Percentiles rank a stretch among this genome's conserved stretches.
Conservation (phyloP, 2,888 invertebrate genomes). For the Biston stratarius region DNA sequence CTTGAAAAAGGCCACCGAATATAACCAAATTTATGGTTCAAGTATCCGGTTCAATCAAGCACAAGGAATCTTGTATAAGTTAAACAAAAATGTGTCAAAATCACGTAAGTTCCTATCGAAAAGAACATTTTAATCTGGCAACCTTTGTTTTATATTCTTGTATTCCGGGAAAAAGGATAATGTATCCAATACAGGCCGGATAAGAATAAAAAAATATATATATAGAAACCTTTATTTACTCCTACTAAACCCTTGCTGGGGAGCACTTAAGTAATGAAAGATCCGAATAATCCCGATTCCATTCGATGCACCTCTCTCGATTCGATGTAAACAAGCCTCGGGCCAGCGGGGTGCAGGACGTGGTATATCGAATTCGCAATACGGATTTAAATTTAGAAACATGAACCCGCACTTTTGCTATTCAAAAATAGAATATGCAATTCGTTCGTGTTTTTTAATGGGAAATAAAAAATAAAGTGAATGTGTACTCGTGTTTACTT, state of each 20-base stretch:
- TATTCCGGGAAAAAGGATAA: too few species aligned
- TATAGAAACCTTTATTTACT: conserved; percentile 6
- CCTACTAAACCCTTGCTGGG: not conserved
- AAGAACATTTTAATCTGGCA: not conserved
- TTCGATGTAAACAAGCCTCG: conserved; percentile 45
- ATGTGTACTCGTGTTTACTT: too few species aligned
- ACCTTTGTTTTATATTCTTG: not conserved
- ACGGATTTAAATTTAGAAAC: conserved; percentile 70
- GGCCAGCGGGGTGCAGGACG: conserved; percentile 35
- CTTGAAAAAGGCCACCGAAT: too few species aligned
- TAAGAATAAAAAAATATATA: too few species aligned
- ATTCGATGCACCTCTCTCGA: conserved; percentile 35
- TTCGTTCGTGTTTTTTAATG: conserved; percentile 2
- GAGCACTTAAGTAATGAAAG: conserved; percentile 41
- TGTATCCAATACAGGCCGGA: too few species aligned
- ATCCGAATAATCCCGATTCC: conserved; percentile 40
- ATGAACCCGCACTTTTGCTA: conserved; percentile 46
- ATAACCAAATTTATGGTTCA: too few species aligned
- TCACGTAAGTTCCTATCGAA: too few species aligned
- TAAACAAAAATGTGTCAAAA: too few species aligned
- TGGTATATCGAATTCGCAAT: conserved; percentile 59
- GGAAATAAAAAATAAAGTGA: not conserved
- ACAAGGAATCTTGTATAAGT: too few species aligned
- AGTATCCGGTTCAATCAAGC: too few species aligned
- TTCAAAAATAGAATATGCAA: conserved; percentile 42